Evolutionary conservation across 37 sponge, comb jelly and placozoan species (phyloP).

Genomic region (Crambe crambe): DNA sequence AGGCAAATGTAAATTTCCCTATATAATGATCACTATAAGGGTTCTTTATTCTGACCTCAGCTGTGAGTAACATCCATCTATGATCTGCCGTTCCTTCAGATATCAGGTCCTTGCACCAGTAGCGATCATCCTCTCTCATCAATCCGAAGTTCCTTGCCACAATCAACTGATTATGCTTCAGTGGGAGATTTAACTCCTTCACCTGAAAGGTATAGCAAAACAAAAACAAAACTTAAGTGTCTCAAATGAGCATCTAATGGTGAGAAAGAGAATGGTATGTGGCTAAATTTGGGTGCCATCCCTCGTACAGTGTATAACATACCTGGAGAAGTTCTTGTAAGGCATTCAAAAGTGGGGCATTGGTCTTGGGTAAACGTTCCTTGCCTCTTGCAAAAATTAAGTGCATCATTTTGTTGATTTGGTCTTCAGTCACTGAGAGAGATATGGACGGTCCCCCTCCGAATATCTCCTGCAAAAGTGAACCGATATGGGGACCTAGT

Average conservation of each 20-base stretch:
- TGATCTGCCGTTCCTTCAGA: neutral
- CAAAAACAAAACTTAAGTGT: too few relatives aligned
- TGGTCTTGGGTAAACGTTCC: neutral
- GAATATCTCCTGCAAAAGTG: constrained; percentile 6
- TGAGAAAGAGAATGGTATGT: neutral
- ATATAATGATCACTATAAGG: too few relatives aligned
- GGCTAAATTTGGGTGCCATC: too few relatives aligned
- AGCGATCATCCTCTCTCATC: constrained; percentile 22
- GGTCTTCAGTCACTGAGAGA: constrained; percentile 18
- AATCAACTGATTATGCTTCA: constrained; percentile 67
- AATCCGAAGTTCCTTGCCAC: constrained; percentile 55
- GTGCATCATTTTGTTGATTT: constrained; percentile 13
- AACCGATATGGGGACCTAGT: neutral
- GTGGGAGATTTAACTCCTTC: constrained; percentile 68
- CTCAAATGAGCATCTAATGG: neutral
- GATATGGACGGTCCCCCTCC: constrained; percentile 17
- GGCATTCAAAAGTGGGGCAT: neutral
- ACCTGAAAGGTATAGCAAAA: too few relatives aligned
- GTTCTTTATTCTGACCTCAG: too few relatives aligned
- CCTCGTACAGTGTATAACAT: too few relatives aligned
- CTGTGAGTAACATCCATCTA: neutral
- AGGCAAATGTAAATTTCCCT: too few relatives aligned
- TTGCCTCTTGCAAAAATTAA: neutral
- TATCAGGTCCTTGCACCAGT: neutral
- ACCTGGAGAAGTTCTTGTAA: neutral